phyloP scores from a whole-genome alignment of 2,888 invertebrate genomes.

The Rutpela maculata region DNA sequence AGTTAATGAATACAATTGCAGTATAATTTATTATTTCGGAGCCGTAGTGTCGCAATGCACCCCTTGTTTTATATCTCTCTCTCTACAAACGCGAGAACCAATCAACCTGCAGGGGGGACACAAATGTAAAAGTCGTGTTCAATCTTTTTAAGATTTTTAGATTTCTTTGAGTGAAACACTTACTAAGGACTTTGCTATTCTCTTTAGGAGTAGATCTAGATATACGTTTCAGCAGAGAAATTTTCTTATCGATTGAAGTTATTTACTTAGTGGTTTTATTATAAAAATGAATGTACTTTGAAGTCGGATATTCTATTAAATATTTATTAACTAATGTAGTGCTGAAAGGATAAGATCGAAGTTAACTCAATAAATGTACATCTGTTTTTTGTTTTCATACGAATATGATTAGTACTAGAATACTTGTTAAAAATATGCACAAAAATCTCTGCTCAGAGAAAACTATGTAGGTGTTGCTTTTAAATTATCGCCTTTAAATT shows the following conservation, averaged over 20 bases:
- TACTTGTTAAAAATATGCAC: no score
- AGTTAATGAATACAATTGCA: conserved; percentile 66
- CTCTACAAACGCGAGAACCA: conserved; percentile 59
- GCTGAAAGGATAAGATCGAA: neutral
- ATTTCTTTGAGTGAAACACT: conserved; percentile 64
- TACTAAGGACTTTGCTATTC: conserved; percentile 24
- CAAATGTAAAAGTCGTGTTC: conserved; percentile 75
- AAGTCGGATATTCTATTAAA: neutral
- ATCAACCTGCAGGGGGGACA: conserved; percentile 68
- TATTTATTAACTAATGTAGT: neutral
- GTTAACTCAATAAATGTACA: no score
- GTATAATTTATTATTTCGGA: conserved; percentile 67
- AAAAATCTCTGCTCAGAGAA: no score
- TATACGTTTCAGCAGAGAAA: conserved; percentile 20
- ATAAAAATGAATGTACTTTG: conserved; percentile 1
- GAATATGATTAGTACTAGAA: no score
- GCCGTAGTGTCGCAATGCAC: conserved; percentile 63
- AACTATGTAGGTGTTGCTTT: no score
- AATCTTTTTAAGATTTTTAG: conserved; percentile 72
- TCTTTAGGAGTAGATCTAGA: conserved; percentile 21
- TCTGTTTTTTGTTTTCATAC: no score
- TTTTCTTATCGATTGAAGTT: conserved; percentile 1
- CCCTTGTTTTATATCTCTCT: conserved; percentile 59
- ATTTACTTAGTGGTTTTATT: neutral
- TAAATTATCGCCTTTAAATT: no score